These are phyloP conservation scores for Pandemis cinnamomeana DNA, from an alignment of 2,888 invertebrate genomes.

Conservation along the genomic window DNA sequence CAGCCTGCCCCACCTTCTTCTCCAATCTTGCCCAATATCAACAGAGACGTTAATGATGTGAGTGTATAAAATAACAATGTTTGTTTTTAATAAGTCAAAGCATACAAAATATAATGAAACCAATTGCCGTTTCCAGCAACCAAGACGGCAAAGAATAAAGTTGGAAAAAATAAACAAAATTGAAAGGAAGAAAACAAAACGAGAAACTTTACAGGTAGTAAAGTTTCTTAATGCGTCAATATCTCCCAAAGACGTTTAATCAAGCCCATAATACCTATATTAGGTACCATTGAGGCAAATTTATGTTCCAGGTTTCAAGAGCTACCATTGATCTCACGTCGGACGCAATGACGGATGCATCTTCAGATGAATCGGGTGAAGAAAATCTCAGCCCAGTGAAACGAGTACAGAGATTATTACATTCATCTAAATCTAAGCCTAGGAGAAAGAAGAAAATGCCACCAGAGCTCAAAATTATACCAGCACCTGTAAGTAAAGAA, in stretches of 20 bases:
- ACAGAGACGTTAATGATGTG: constrained; percentile 63
- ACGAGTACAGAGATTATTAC: constrained; percentile 73
- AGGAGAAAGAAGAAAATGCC: constrained; percentile 82
- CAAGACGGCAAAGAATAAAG: constrained; percentile 67
- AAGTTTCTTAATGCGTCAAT: background rate
- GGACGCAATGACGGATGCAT: constrained; percentile 87
- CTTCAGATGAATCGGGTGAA: constrained; percentile 84
- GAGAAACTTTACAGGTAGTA: constrained; percentile 85
- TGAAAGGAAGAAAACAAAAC: constrained; percentile 75
- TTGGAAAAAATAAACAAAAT: constrained; percentile 77
- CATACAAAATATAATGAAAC: background rate
- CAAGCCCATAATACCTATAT: background rate
- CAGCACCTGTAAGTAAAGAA: constrained; percentile 66
- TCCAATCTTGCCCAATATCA: constrained; percentile 84
- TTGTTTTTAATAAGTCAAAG: background rate
- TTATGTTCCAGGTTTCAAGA: constrained; percentile 77
- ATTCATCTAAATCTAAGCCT: constrained; percentile 70
- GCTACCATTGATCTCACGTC: constrained; percentile 86
- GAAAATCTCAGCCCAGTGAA: constrained; percentile 77
- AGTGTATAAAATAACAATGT: constrained; percentile 36
- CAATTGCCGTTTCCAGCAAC: constrained; percentile 61
- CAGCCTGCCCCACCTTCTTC: constrained; percentile 88
- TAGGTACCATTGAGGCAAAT: constrained; percentile 25
- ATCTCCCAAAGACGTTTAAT: background rate
- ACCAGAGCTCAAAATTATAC: constrained; percentile 79